A percentile compares a stretch with the other conserved stretches of the same genome.
These are phyloP conservation scores for Diarsia dahlii DNA, from an alignment of 2,888 invertebrate genomes.

Conservation along the genomic window DNA sequence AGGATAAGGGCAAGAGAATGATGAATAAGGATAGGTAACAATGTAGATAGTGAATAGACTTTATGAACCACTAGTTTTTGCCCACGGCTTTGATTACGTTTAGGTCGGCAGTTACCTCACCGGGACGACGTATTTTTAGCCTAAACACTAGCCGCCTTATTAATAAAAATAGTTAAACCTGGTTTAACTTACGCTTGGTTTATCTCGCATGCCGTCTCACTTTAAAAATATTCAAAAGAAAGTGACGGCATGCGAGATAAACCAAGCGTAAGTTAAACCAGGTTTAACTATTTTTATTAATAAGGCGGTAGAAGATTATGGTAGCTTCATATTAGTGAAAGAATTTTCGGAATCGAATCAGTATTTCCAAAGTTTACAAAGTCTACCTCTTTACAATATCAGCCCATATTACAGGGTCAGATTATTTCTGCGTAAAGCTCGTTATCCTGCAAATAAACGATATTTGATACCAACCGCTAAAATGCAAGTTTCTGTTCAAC, in stretches of 20 bases:
- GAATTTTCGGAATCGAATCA: not conserved
- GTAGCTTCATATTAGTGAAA: not conserved
- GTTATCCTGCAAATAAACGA: not conserved
- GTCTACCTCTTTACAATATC: not conserved
- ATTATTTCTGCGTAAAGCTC: too few species aligned
- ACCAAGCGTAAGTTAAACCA: too few species aligned
- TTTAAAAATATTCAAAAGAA: too few species aligned
- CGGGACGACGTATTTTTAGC: not conserved
- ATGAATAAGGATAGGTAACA: too few species aligned
- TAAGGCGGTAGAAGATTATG: too few species aligned
- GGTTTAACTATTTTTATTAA: too few species aligned
- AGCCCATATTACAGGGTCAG: not conserved
- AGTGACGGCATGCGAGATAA: too few species aligned
- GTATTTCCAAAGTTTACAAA: not conserved
- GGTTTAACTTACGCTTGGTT: too few species aligned
- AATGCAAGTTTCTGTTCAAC: not conserved
- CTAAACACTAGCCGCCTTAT: not conserved
- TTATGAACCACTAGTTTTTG: not conserved
- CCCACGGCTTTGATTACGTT: not conserved
- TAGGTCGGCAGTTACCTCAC: not conserved
- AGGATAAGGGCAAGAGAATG: too few species aligned
- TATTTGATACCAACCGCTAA: slow-evolving; percentile 12
- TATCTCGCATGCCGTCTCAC: too few species aligned
- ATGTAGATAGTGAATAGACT: not conserved
- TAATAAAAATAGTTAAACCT: too few species aligned